These are phyloP conservation scores for Pterocles gutturalis DNA, from an alignment of 2,113 vertebrate genomes.

Conservation along the genomic window DNA sequence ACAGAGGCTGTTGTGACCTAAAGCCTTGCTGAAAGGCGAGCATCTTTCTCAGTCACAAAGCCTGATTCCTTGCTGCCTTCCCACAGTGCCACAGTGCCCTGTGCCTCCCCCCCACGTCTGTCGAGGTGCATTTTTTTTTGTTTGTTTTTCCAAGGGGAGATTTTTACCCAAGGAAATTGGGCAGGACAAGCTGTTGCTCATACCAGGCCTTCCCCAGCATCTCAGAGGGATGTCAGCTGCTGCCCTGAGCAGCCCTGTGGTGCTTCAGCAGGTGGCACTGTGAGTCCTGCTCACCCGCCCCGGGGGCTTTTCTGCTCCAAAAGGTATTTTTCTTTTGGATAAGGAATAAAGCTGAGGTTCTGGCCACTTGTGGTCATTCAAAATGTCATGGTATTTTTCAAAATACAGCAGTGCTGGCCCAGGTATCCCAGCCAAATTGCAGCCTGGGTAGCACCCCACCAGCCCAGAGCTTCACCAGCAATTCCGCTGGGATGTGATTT, in stretches of 20 bases:
- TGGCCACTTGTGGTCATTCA: constrained; percentile 18
- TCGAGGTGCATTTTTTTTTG: not conserved
- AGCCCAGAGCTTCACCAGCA: not conserved
- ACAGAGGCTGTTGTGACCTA: not conserved
- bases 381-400: constrained; percentile 16
- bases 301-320: not conserved
- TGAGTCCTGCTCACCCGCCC: not conserved
- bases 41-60: constrained; percentile 18
- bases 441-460: constrained; percentile 3
- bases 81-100: not conserved
- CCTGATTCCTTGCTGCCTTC: not conserved
- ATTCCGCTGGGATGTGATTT: constrained; percentile 42
- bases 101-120: not conserved
- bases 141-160: not conserved
- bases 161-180: not conserved
- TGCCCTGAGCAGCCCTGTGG: not conserved
- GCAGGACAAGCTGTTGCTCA: not conserved
- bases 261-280: constrained; percentile 67
- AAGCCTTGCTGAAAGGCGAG: not conserved
- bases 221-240: not conserved
- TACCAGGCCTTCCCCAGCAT: not conserved
- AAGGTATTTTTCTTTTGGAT: constrained; percentile 40
- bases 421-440: constrained; percentile 21
- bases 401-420: not conserved
- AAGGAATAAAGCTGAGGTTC: constrained; percentile 40